Base-by-base conservation (phyloP, 2,888 invertebrate genomes). In the Lasioglossum villosulum region DNA sequence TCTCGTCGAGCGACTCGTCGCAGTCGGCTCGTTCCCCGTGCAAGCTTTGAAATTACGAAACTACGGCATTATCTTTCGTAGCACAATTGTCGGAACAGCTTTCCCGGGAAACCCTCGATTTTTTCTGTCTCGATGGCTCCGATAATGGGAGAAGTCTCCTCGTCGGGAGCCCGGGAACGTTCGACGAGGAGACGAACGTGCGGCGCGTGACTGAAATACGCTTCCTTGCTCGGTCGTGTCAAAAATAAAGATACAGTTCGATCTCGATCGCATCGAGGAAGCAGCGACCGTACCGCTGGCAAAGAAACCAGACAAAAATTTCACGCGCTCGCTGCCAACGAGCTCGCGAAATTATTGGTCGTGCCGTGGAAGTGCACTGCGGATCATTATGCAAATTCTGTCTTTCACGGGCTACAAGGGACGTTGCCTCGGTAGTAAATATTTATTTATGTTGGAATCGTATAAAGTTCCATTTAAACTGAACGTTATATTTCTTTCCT, bases 151-250 rank as follows among this genome's bases (percentile, higher is more conserved):
- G 23, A 45, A 34, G n/a, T 66, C 56, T 70, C 56, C 39, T 70
- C 42, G 34, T 70, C 59, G 23, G 78, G 71, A 72, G 59, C 30
- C 48, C n/a, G 72, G 71, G 39, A 75, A 56, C 19, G 75, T 52
- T 42, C 80, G 37, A 56, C 78, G 75, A 34, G 23, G 1, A 19
- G 52, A 23, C 45, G 48, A 74, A 39, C 37, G 68, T 80, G 68
- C 68, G 42, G 79, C 80, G 77, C 82, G 88, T 89, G 89, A 88
- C 84, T 80, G 75, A 88, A 88, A 89, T 88, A 88, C 73, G 71
- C 82, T 88, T 88, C 78, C 82, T 88, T 82, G 80, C 79, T 88
- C 68, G 86, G 68, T 12, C 82, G 84, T 78, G 86, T 82, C 77
- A 39, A 78, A 75, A 88, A 88, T 86, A 89, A 82, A 86, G 80